Conservation (phyloP, 2,888 invertebrate species). For the Macropis europaea region DNA sequence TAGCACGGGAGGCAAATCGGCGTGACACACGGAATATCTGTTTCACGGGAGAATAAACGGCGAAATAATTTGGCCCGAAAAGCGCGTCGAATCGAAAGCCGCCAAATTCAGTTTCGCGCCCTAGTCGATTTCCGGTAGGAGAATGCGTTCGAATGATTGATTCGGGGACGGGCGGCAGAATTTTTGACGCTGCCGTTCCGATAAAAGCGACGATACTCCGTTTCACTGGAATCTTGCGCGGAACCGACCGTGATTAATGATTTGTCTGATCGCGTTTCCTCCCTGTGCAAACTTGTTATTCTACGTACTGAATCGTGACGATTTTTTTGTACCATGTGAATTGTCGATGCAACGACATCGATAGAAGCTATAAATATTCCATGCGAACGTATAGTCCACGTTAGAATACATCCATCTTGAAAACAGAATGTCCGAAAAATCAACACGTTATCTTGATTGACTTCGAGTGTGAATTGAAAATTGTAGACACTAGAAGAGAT, state of each 20-base stretch:
- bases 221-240: conserved; percentile 35
- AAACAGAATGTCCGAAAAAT: no score
- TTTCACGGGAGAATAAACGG: conserved; percentile 50
- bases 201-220: conserved; percentile 49
- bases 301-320: conserved; percentile 15
- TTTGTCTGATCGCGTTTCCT: conserved; percentile 36
- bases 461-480: no score
- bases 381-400: not conserved
- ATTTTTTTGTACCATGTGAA: not conserved
- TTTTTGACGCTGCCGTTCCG: conserved; percentile 46
- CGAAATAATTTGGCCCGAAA: conserved; percentile 46
- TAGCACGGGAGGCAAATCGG: conserved; percentile 27
- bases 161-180: conserved; percentile 41
- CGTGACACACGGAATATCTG: conserved; percentile 38
- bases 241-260: conserved; percentile 38
- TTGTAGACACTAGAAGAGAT: no score
- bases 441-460: no score
- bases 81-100: conserved; percentile 42
- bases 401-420: no score
- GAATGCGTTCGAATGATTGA: conserved; percentile 60
- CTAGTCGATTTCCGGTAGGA: conserved; percentile 39
- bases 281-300: conserved; percentile 37
- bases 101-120: conserved; percentile 50
- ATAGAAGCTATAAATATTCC: not conserved
- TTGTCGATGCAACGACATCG: not conserved